phyloP scores from a whole-genome alignment of 2,797 vertebrate species.

The Pseudochirops corinnae region DNA sequence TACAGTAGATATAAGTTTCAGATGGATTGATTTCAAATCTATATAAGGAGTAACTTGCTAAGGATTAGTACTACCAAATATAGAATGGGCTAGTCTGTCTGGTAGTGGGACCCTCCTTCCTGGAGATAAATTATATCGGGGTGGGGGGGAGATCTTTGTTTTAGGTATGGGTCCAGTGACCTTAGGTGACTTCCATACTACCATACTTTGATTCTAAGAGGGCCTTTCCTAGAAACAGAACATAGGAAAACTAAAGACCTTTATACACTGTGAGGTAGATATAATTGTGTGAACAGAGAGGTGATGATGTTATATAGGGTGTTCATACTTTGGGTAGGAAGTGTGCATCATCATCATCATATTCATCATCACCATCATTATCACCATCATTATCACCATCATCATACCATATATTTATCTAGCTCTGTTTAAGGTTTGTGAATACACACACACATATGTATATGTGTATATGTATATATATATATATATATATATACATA shows the following conservation, averaged over 20 bases:
- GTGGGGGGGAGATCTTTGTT: neutral
- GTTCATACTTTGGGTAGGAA: neutral
- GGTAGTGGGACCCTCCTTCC: neutral
- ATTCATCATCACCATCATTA: neutral
- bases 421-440: neutral
- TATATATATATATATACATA: neutral
- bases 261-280: neutral
- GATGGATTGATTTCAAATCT: neutral
- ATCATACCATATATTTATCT: neutral
- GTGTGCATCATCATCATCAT: neutral
- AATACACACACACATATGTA: neutral
- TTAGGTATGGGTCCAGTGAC: neutral
- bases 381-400: neutral
- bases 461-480: fast-evolving
- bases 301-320: neutral
- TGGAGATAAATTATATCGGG: neutral
- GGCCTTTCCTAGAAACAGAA: neutral
- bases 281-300: neutral
- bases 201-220: neutral
- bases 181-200: neutral
- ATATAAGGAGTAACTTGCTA: neutral
- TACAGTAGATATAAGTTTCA: neutral
- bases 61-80: neutral
- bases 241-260: neutral
- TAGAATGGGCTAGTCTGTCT: neutral